Evolutionary conservation across 2,113 vertebrate genomes (phyloP), one percentile per base, ranked within the genome.

Genomic region (Platichthys flesus): DNA sequence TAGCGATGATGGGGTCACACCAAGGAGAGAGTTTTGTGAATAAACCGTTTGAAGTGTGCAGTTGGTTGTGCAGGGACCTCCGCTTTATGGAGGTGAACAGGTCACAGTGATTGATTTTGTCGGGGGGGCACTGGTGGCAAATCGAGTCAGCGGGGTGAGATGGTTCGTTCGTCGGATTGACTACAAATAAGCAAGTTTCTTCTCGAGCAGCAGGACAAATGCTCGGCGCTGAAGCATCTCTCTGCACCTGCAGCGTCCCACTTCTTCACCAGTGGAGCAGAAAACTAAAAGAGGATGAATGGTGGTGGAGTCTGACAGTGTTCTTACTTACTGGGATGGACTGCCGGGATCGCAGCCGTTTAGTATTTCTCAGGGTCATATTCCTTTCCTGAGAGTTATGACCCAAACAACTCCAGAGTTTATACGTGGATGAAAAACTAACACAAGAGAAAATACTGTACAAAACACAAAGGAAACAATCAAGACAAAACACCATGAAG

Each of bases 91-190:
- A 69, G 61, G 66, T 18, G 4, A 74, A 65, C 73, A 24, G 62
- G 31, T 60, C 26, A 2, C 47, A 52, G 58, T 54, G 62, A 81
- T 83, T 85, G 76, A 65, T 80, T 88, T 31, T 71, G n/a, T 23
- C n/a, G 31, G 28, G 28, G 28, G 54, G 51, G 51, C 18, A 3
- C 6, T 7, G 51, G 51, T 52, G 51, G 51, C 51, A 52, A 21
- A 52, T 52, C 12, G 20, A 52, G 16, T n/a, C 20, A 0, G 51
- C 51, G 51, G 20, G 20, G 51, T n/a, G 51, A 54, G 51, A n/a
- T n/a, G 51, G 18, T 9, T 9, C 51, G 8, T 54, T n/a, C 51
- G 7, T 0, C 7, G 8, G 51, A 54, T 2, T 10, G 51, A 54
- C 51, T n/a, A 21, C 51, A 15, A 54, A 54, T 54, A 62, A 47